These are phyloP conservation scores for Brachyhypopomus gauderio DNA, from an alignment of 2,113 vertebrate genomes.

Conservation along the genomic window DNA sequence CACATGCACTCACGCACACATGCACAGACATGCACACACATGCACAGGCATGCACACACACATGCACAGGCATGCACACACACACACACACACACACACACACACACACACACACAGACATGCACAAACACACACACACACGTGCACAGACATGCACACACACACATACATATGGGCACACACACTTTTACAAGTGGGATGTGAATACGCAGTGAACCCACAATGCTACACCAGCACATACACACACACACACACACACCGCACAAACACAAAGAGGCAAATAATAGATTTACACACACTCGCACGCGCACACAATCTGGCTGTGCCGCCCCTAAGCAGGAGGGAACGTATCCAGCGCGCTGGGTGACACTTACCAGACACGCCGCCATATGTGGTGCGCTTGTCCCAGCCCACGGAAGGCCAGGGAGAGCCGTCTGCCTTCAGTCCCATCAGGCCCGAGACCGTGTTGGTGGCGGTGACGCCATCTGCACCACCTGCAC, in stretches of 20 bases:
- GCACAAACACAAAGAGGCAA: slow-evolving; percentile 21
- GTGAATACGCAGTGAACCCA: neutral
- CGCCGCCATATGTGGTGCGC: slow-evolving; percentile 83
- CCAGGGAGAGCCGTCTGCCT: slow-evolving; percentile 82
- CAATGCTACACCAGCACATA: neutral
- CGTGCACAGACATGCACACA: neutral
- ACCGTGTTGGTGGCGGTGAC: slow-evolving; percentile 86
- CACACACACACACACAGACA: no score
- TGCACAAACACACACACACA: neutral
- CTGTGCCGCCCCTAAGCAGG: slow-evolving; percentile 44
- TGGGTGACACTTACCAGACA: slow-evolving; percentile 83
- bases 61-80: neutral
- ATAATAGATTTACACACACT: slow-evolving; percentile 31
- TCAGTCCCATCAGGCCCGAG: slow-evolving; percentile 84
- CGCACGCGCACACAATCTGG: slow-evolving; percentile 34
- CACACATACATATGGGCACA: slow-evolving; percentile 24
- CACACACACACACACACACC: slow-evolving; percentile 32
- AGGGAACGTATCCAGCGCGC: slow-evolving; percentile 58
- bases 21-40: neutral
- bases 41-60: slow-evolving; percentile 27
- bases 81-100: no score
- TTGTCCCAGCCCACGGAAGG: slow-evolving; percentile 75
- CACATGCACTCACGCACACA: neutral
- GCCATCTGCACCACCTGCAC: slow-evolving; percentile 86
- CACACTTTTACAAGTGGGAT: neutral